Evolutionary conservation across 92 coral and sea anemone genomes (phyloP).

Genomic region (Palythoa grandiflora): DNA sequence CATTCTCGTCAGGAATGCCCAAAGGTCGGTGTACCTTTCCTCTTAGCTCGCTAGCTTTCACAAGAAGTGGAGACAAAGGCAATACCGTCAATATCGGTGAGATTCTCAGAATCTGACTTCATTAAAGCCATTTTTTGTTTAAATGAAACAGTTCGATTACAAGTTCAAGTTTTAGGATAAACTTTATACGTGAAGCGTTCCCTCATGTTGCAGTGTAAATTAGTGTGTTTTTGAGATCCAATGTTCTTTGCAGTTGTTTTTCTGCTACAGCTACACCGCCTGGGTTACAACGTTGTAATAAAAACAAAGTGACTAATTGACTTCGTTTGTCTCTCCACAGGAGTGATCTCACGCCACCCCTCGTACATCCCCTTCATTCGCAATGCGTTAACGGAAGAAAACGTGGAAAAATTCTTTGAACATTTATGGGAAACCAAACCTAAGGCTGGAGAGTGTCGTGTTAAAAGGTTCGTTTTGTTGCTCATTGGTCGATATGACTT

Average conservation of each 20-base stretch:
- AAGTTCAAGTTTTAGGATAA: too few relatives aligned
- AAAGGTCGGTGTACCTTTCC: slow-evolving; percentile 99
- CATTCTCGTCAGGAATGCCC: slow-evolving; percentile 78
- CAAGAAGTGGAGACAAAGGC: slow-evolving; percentile 99
- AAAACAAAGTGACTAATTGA: not conserved
- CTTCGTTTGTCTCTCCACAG: slow-evolving; percentile 39
- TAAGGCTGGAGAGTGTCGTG: slow-evolving; percentile 86
- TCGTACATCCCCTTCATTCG: slow-evolving; percentile 95
- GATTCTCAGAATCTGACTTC: not conserved
- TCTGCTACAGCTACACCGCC: too few relatives aligned
- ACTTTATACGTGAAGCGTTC: too few relatives aligned
- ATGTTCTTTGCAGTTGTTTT: too few relatives aligned
- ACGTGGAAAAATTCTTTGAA: slow-evolving; percentile 90
- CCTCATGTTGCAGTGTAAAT: too few relatives aligned
- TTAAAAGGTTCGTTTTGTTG: slow-evolving; percentile 73
- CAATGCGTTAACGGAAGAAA: slow-evolving; percentile 93
- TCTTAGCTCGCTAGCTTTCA: slow-evolving; percentile 93
- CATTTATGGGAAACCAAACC: slow-evolving; percentile 93
- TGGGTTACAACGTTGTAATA: not conserved
- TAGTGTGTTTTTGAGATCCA: too few relatives aligned
- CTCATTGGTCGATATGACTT: not conserved
- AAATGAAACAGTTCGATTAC: not conserved
- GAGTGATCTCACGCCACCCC: slow-evolving; percentile 98
- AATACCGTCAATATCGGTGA: slow-evolving; percentile 93
- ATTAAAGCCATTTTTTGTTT: not conserved